Evolutionary conservation across 2,888 invertebrate genomes (phyloP).

Genomic region (Rhingia rostrata): DNA sequence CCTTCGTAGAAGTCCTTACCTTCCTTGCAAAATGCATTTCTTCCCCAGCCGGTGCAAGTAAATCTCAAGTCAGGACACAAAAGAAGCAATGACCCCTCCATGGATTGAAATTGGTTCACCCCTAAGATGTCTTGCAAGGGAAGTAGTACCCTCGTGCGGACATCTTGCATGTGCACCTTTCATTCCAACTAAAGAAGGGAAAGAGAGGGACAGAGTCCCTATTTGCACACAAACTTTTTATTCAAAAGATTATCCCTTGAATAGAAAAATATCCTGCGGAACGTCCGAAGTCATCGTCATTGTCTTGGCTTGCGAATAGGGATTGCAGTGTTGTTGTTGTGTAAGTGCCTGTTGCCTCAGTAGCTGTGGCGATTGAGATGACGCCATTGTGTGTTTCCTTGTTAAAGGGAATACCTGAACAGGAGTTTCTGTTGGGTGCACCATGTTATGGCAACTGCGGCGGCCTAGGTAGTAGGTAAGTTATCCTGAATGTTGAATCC

Average conservation of each 20-base stretch:
- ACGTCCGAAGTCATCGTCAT: conserved; percentile 26
- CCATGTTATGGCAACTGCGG: conserved; percentile 16
- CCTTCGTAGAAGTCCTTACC: not conserved
- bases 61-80: conserved; percentile 1
- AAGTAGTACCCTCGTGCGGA: conserved; percentile 3
- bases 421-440: conserved; percentile 2
- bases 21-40: conserved; percentile 30
- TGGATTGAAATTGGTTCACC: conserved; percentile 47
- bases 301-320: conserved; percentile 1
- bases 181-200: not conserved
- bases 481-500: too few species aligned
- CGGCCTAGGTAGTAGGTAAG: not conserved
- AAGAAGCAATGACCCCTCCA: conserved; percentile 9
- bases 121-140: conserved; percentile 7
- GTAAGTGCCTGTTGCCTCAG: conserved; percentile 8
- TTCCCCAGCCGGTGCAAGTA: not conserved
- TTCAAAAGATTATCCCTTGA: conserved; percentile 23
- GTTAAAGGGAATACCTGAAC: conserved; percentile 26
- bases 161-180: conserved; percentile 40
- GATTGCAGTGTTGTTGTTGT: not conserved
- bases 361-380: conserved; percentile 16
- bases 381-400: conserved; percentile 14
- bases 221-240: not conserved
- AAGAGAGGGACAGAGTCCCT: not conserved
- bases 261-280: conserved; percentile 23